Conservation (phyloP, 2,113 vertebrate genomes). For the Pao palembangensis region DNA sequence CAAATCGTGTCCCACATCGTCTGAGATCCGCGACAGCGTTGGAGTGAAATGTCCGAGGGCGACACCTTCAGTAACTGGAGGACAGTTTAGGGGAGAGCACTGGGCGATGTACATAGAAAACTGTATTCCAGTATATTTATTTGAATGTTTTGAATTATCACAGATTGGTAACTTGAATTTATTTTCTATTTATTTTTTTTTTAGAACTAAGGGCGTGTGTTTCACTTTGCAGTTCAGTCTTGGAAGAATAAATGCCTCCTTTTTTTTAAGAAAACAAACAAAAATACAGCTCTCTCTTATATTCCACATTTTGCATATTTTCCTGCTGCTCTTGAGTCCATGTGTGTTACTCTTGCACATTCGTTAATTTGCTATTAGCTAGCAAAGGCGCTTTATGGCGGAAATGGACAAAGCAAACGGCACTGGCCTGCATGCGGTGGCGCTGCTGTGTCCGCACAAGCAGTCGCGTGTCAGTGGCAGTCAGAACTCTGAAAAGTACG, state of each 20-base stretch:
- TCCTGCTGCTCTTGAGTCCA: constrained; percentile 46
- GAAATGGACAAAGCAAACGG: constrained; percentile 41
- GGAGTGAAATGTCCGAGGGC: constrained; percentile 15
- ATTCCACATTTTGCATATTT: constrained; percentile 36
- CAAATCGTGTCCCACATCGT: constrained; percentile 29
- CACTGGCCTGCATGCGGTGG: constrained; percentile 53
- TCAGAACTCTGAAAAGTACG: constrained; percentile 63
- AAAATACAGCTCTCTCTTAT: constrained; percentile 36
- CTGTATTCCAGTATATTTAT: constrained; percentile 58
- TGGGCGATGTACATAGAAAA: constrained; percentile 23
- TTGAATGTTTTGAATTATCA: constrained; percentile 57
- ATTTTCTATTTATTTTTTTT: constrained; percentile 57
- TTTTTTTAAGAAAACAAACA: constrained; percentile 16
- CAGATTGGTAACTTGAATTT: constrained; percentile 69
- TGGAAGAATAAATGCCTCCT: constrained; percentile 44
- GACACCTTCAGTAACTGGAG: constrained; percentile 18
- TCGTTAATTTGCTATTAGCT: constrained; percentile 48
- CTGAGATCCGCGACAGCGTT: constrained; percentile 5
- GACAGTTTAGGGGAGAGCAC: constrained; percentile 8
- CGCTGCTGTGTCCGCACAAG: constrained; percentile 44
- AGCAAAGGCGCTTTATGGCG: constrained; percentile 52
- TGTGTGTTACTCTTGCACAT: constrained; percentile 55
- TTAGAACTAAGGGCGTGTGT: constrained; percentile 43
- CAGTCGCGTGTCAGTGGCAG: constrained; percentile 52
- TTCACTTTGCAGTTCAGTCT: constrained; percentile 42